Evolutionary conservation across 2,113 vertebrate species (phyloP), one percentile per base, ranked within the genome.

Genomic region (Protobothrops mucrosquamatus): DNA sequence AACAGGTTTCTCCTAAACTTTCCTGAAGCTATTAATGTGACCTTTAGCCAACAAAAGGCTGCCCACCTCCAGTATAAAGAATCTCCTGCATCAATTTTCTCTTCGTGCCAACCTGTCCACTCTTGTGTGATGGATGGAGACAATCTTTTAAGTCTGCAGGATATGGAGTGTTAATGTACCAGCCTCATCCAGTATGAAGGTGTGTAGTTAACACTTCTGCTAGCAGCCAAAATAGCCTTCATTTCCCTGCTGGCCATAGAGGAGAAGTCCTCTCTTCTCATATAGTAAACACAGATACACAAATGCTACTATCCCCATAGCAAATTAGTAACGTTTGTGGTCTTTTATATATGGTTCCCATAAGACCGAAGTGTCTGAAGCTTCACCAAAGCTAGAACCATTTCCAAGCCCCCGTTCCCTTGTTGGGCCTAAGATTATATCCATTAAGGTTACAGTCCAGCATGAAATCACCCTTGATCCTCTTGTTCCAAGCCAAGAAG

Each of bases 401-500:
- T 15, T 46, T n/a, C 0, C 0, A 3, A 15, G 0, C 11, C 57
- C 29, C 48, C 29, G 39, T 85, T 26, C 89, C 56, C 2, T 2
- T 74, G 64, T 24, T 89, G 92, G 90, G 11, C 39, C 91, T 74
- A 85, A 29, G 93, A 20, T 18, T 55, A 11, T 51, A 43, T 94
- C 85, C 54, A n/a, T 87, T 94, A 34, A 91, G 57, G 20, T 59
- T 89, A 89, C 46, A 95, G 93, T 91, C 92, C 87, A 20, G 0
- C 87, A 94, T 92, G 29, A n/a, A 87, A 74, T 94, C 91, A 92
- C 59, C 91, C 51, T 56, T 29, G 8, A 10, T 54, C n/a, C 0
- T 54, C 52, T 81, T 94, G 91, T 86, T 93, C 96, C 81, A 7
- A n/a, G 61, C 95, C 95, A 94, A 85, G 48, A 29, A 59, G 22